Evolutionary conservation across 1,140 invertebrate genomes (phyloP).

Genomic region (Adelges cooleyi): DNA sequence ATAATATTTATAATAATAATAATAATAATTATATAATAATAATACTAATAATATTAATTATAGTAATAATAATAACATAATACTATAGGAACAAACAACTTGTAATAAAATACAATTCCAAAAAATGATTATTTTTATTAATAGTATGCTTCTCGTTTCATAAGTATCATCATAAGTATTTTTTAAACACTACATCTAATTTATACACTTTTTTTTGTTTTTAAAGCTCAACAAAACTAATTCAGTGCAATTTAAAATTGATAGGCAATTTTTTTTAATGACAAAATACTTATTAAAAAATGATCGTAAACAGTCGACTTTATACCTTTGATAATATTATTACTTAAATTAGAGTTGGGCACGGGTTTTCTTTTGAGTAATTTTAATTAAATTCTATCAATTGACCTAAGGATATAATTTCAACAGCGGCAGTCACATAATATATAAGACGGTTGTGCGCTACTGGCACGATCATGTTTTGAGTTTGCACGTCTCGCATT

Average conservation of each 20-base stretch:
- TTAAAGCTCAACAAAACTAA: slow-evolving; percentile 8
- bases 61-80: neutral
- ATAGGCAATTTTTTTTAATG: neutral
- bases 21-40: neutral
- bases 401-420: no score
- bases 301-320: no score
- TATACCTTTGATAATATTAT: no score
- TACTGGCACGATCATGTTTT: no score
- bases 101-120: slow-evolving; percentile 15
- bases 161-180: neutral
- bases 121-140: slow-evolving; percentile 17
- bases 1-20: slow-evolving; percentile 11
- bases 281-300: no score
- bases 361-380: no score
- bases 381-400: no score
- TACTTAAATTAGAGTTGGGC: no score
- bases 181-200: neutral
- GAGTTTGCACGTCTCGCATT: no score
- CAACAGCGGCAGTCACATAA: no score
- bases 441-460: no score
- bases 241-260: slow-evolving; percentile 9
- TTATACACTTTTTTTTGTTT: no score
- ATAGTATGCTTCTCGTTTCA: slow-evolving; percentile 7
- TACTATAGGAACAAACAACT: slow-evolving; percentile 24
- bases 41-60: slow-evolving; percentile 12